Percentiles rank a stretch among this genome's conserved stretches.
These are phyloP conservation scores for Dynastes hyllus DNA, from an alignment of 2,888 invertebrate species.

Conservation along the genomic window DNA sequence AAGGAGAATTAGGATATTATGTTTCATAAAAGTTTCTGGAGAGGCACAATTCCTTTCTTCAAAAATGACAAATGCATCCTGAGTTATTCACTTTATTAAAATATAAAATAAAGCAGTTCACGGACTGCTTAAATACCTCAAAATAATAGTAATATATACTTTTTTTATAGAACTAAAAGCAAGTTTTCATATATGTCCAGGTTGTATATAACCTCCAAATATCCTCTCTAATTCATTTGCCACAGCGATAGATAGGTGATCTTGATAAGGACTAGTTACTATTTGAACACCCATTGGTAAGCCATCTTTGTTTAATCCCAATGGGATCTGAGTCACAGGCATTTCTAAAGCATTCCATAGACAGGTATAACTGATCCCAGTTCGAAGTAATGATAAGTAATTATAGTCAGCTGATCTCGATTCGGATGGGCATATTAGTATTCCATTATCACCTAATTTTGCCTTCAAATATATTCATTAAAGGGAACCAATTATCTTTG, in stretches of 20 bases:
- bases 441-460: slow-evolving; percentile 87
- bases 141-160: no score
- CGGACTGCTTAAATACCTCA: no score
- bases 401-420: slow-evolving; percentile 93
- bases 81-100: no score
- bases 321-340: slow-evolving; percentile 90
- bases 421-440: slow-evolving; percentile 91
- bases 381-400: slow-evolving; percentile 87
- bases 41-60: no score
- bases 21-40: no score
- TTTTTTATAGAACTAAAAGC: no score
- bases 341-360: slow-evolving; percentile 91
- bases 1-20: no score
- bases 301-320: slow-evolving; percentile 87
- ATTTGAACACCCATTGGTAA: slow-evolving; percentile 93
- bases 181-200: neutral
- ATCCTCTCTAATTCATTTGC: slow-evolving; percentile 90
- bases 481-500: neutral
- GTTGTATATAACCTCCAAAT: slow-evolving; percentile 89
- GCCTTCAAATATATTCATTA: slow-evolving; percentile 71
- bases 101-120: no score
- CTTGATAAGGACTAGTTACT: slow-evolving; percentile 86
- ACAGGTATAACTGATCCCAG: slow-evolving; percentile 88
- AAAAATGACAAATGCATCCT: no score
- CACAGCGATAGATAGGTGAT: slow-evolving; percentile 88